Evolutionary conservation across 1,140 invertebrate genomes (phyloP), one percentile per base, ranked within the genome.

Genomic region (Chrysopa pallens): DNA sequence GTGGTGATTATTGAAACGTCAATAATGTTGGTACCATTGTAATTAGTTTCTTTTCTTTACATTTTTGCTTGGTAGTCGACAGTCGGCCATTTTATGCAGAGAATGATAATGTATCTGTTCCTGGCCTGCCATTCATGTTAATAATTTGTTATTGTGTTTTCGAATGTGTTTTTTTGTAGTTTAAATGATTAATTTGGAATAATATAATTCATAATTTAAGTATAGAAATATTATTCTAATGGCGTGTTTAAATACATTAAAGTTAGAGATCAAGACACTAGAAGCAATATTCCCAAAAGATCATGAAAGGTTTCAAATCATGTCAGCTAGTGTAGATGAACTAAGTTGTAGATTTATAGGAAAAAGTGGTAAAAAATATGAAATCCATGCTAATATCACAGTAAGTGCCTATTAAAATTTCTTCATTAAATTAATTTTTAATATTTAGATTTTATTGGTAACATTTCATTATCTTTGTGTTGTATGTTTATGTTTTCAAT

Each of bases 341-440:
- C 73, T 98, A 53, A 86, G 84, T 57, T 97, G 91, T 75, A 81
- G 84, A 64, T 98, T 98, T 72, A 80, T 97, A 66, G 83, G 84
- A 59, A 84, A 78, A 69, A 87, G 81, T 72, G 89, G 88, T 55
- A 90, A 91, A 66, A 84, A 87, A 69, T 92, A 91, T 62, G 86
- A 90, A 63, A 94, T 97, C 58, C 90, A 93, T 66, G 93, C 92
- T 44, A 97, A 97, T 70, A 95, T 97, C 64, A 96, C 91, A 63
- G 89, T 92, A 73, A 86, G 80, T 76, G 36, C 29, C 23, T 36
- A 29, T 43, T 46, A 42, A 27, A 39, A 17, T 31, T 48, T 8
- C 35, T 5, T 42, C 44, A 31, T 12, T 13, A 8, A n/a, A 23
- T 23, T 23, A 31, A 33, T 12, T 42, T 29, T 42, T 42, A 23